Evolutionary conservation across 1,140 invertebrate species (phyloP).

Genomic region (Pogonomyrmex barbatus): DNA sequence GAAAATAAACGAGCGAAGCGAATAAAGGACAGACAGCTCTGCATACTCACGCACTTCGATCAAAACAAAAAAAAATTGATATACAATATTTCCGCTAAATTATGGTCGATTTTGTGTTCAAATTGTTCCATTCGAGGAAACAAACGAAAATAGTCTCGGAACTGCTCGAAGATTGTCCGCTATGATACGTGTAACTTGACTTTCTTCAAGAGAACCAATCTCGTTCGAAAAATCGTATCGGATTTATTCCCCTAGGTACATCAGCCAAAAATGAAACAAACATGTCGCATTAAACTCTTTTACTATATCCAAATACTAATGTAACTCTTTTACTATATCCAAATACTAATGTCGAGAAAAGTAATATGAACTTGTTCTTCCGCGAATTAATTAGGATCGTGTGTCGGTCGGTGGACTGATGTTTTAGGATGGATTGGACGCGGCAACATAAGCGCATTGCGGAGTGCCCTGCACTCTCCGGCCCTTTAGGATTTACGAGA

Average conservation of each 20-base stretch:
- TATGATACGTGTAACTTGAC: neutral
- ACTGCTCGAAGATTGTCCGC: constrained; percentile 10
- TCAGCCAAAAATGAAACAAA: neutral
- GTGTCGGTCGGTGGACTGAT: constrained; percentile 2
- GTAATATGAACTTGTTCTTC: neutral
- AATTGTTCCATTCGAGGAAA: constrained; percentile 55
- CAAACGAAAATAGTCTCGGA: constrained; percentile 2
- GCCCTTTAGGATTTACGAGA: constrained; percentile 56
- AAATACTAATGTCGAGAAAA: neutral
- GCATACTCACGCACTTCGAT: neutral
- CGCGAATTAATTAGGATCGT: constrained; percentile 34
- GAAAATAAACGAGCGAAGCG: constrained; percentile 23
- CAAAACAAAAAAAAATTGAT: constrained; percentile 50
- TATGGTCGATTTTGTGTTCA: constrained; percentile 69
- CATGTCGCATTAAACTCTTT: neutral
- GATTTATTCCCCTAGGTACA: neutral
- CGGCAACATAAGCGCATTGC: constrained; percentile 44
- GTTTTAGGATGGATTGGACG: constrained; percentile 24
- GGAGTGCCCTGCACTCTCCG: constrained; percentile 2
- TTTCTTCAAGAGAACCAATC: constrained; percentile 4
- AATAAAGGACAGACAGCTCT: constrained; percentile 24
- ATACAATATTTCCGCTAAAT: constrained; percentile 81
- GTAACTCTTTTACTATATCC: neutral
- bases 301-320: neutral
- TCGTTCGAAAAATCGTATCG: neutral